Evolutionary conservation across 2,888 invertebrate genomes (phyloP).

Genomic region (Nemotelus nigrinus): DNA sequence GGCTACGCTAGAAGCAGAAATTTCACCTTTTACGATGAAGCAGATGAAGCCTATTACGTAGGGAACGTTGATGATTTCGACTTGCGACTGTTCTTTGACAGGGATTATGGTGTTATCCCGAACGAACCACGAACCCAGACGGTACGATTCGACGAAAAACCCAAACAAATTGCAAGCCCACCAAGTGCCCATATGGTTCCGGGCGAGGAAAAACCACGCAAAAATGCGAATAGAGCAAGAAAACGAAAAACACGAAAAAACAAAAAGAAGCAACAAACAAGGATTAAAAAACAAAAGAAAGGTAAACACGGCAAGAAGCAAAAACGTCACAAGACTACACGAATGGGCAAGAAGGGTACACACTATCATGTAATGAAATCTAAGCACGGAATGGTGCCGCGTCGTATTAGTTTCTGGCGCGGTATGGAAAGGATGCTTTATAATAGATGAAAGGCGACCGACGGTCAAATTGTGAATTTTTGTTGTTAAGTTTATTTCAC

Average conservation of each 20-base stretch:
- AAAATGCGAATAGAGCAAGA: background rate
- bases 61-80: no score
- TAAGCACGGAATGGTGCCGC: background rate
- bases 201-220: background rate
- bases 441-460: background rate
- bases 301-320: background rate
- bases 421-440: conserved; percentile 18
- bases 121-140: no score
- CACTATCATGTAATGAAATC: background rate
- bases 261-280: background rate
- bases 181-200: no score
- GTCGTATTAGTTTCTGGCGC: background rate
- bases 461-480: no score
- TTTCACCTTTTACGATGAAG: background rate
- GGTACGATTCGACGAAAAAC: no score
- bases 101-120: no score
- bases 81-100: no score
- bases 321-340: background rate
- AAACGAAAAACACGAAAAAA: background rate
- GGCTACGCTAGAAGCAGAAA: background rate
- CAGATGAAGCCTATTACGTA: background rate
- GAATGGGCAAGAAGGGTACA: background rate
- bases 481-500: no score
- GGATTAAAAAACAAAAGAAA: conserved; percentile 4
- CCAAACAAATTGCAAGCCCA: no score